phyloP scores from a whole-genome alignment of 1,140 invertebrate genomes.

The Phortica variegata region DNA sequence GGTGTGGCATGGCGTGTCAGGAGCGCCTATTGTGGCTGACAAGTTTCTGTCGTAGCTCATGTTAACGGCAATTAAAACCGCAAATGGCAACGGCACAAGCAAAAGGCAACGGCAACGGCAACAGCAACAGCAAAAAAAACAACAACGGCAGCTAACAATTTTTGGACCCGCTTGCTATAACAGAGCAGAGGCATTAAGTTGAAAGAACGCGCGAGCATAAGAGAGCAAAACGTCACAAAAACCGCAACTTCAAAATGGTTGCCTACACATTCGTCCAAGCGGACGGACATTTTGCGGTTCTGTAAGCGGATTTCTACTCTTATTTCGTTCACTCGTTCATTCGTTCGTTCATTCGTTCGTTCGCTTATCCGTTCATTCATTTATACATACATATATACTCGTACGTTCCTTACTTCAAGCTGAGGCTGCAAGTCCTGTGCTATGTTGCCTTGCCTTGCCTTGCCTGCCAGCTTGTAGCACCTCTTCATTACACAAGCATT shows the following conservation, averaged over 20 bases:
- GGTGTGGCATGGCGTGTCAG: too few relatives aligned
- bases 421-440: too few relatives aligned
- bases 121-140: too few relatives aligned
- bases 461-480: slow-evolving; percentile 10
- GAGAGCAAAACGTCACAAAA: slow-evolving; percentile 29
- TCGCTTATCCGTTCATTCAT: too few relatives aligned
- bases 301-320: slow-evolving; percentile 48
- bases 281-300: slow-evolving; percentile 44
- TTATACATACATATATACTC: too few relatives aligned
- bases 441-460: not conserved
- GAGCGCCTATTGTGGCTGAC: too few relatives aligned
- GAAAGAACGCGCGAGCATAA: slow-evolving; percentile 34
- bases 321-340: slow-evolving; percentile 45
- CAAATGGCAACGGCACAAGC: slow-evolving; percentile 47
- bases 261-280: slow-evolving; percentile 15
- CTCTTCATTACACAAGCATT: not conserved
- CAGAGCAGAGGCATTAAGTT: too few relatives aligned
- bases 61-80: slow-evolving; percentile 53
- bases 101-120: slow-evolving; percentile 2
- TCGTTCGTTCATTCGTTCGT: too few relatives aligned
- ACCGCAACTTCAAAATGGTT: slow-evolving; percentile 49
- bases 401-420: too few relatives aligned
- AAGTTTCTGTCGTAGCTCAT: slow-evolving; percentile 29
- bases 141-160: too few relatives aligned
- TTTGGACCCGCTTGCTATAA: too few relatives aligned